Evolutionary conservation across 2,113 vertebrate genomes (phyloP).

Genomic region (Nyctereutes procyonoides): DNA sequence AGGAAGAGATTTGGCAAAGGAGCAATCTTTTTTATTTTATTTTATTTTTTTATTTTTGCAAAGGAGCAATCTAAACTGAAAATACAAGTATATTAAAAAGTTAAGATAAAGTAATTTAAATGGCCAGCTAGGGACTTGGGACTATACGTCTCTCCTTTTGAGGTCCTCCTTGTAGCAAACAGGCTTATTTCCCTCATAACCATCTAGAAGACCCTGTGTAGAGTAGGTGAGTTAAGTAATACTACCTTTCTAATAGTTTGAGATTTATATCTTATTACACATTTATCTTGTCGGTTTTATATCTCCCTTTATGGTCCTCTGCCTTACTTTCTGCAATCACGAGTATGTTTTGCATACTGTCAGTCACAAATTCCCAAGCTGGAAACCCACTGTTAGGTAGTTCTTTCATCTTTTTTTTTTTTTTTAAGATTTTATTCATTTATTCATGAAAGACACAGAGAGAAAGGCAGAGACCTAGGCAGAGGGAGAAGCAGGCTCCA

Average conservation of each 20-base stretch:
- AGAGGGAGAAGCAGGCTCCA: no score
- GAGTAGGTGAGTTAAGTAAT: not conserved
- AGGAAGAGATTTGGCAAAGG: not conserved
- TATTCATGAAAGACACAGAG: no score
- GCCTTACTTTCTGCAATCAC: not conserved
- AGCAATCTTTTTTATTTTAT: not conserved
- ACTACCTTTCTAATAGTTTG: not conserved
- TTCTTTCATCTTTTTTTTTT: not conserved
- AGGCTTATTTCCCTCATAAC: not conserved
- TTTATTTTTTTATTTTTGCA: not conserved
- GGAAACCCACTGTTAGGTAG: not conserved
- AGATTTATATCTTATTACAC: not conserved
- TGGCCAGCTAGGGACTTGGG: not conserved
- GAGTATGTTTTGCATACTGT: slow-evolving; percentile 5
- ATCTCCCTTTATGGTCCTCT: not conserved
- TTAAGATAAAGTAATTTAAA: not conserved
- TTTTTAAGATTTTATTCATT: no score
- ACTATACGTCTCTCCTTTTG: not conserved
- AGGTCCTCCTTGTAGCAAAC: not conserved
- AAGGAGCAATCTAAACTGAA: not conserved
- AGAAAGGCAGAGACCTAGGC: no score
- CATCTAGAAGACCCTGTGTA: not conserved
- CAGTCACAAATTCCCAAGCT: not conserved
- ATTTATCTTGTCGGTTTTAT: not conserved
- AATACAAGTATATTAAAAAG: not conserved